These are phyloP conservation scores for Palythoa heliodiscus DNA, from an alignment of 92 coral and sea anemone species.

Conservation along the genomic window DNA sequence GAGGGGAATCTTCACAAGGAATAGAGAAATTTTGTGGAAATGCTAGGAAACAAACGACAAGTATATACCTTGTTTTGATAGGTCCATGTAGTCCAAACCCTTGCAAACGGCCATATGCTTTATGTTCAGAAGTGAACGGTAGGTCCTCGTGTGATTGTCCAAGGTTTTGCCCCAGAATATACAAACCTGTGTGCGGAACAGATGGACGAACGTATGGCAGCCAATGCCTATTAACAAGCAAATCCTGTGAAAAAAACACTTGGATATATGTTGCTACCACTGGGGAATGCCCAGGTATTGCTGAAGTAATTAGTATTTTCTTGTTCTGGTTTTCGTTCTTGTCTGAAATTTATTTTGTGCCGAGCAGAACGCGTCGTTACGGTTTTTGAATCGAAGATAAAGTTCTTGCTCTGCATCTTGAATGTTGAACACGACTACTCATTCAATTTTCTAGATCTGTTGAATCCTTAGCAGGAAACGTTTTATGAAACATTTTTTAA, in stretches of 20 bases:
- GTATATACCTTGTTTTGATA: neutral
- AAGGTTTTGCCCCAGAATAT: conserved; percentile 16
- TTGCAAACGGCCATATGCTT: conserved; percentile 25
- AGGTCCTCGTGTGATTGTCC: conserved; percentile 31
- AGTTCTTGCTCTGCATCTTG: no score
- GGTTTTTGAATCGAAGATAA: no score
- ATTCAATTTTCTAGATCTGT: no score
- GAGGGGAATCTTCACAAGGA: neutral
- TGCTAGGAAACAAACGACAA: neutral
- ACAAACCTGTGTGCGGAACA: conserved; percentile 24
- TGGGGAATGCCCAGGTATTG: conserved; percentile 14
- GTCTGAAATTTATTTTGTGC: no score
- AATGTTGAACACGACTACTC: no score
- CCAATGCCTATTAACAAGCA: neutral
- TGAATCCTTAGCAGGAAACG: no score
- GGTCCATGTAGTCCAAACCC: conserved; percentile 19
- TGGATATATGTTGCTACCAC: neutral
- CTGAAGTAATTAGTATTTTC: neutral
- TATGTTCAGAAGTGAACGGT: neutral
- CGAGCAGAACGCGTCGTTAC: no score
- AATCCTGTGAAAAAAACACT: conserved; percentile 20
- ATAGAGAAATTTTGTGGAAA: no score
- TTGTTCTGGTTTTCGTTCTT: no score
- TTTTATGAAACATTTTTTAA: neutral
- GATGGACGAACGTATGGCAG: conserved; percentile 29